Percentiles rank a stretch among this genome's conserved stretches.
Evolutionary conservation across 2,888 invertebrate genomes (phyloP).

Genomic region (Drosophila barbarae): DNA sequence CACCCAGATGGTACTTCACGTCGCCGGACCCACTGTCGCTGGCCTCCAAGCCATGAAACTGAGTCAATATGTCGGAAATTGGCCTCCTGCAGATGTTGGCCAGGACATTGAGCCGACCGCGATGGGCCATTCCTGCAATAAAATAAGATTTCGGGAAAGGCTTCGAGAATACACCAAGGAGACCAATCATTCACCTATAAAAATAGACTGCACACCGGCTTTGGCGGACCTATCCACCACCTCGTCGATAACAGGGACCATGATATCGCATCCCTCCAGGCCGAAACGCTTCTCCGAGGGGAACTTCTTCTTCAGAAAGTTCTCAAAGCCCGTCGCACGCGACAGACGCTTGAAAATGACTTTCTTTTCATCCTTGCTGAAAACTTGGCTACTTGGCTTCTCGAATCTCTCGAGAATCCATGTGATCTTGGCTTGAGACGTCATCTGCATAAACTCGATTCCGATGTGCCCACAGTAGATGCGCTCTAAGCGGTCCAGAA

Average conservation of each 20-base stretch:
- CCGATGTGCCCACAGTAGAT: background rate
- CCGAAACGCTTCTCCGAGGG: background rate
- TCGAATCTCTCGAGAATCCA: background rate
- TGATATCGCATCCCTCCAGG: background rate
- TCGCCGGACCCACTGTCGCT: background rate
- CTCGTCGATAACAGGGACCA: background rate
- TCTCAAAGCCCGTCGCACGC: background rate
- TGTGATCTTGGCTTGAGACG: background rate
- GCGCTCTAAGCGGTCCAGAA: background rate
- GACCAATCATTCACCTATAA: background rate
- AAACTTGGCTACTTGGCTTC: background rate
- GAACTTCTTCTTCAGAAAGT: background rate
- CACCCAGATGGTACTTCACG: background rate
- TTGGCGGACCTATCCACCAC: conserved; percentile 1
- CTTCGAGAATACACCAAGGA: background rate
- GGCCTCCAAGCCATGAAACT: background rate
- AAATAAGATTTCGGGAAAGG: background rate
- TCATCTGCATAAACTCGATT: background rate
- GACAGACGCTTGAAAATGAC: background rate
- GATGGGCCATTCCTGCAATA: background rate
- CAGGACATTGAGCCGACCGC: background rate
- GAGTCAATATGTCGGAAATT: background rate
- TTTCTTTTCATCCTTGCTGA: background rate
- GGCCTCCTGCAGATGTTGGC: background rate
- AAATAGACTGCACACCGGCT: background rate